phyloP scores from a whole-genome alignment of 1,140 invertebrate genomes.

The Drosophila baimaii region DNA sequence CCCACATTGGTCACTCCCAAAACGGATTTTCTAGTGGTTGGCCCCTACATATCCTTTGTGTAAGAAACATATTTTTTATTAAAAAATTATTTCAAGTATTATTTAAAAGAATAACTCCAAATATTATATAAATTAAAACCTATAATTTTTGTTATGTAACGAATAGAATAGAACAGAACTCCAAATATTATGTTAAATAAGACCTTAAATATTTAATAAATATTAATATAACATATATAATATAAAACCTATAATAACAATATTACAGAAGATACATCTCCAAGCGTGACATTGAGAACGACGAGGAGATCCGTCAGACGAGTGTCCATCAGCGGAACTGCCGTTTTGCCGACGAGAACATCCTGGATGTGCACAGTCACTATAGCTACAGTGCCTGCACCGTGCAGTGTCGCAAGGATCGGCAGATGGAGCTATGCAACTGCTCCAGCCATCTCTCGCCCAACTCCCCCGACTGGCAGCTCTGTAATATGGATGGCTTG shows the following conservation, averaged over 20 bases:
- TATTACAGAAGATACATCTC: conserved; percentile 85
- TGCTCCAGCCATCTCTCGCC: conserved; percentile 89
- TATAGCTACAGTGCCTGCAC: conserved; percentile 89
- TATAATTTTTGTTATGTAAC: too few relatives aligned
- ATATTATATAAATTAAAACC: not conserved
- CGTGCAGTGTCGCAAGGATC: conserved; percentile 88
- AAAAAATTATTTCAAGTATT: not conserved
- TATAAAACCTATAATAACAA: too few relatives aligned
- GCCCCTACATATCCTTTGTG: conserved; percentile 85
- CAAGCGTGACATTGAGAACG: conserved; percentile 87
- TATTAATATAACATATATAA: too few relatives aligned
- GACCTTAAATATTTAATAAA: too few relatives aligned
- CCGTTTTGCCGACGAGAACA: conserved; percentile 88
- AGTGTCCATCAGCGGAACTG: conserved; percentile 86
- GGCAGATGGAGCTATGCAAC: conserved; percentile 87
- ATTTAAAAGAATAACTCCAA: too few relatives aligned
- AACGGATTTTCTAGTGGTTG: conserved; percentile 85
- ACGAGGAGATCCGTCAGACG: conserved; percentile 85
- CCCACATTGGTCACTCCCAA: conserved; percentile 87
- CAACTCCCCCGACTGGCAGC: conserved; percentile 84
- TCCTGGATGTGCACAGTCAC: conserved; percentile 86
- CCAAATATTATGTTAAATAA: too few relatives aligned
- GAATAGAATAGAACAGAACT: too few relatives aligned
- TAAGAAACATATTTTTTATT: conserved; percentile 48
- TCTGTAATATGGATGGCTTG: conserved; percentile 87